A percentile compares a stretch with the other conserved stretches of the same genome.
phyloP scores from a whole-genome alignment of 2,797 vertebrate genomes.

The Carcharodon carcharias region DNA sequence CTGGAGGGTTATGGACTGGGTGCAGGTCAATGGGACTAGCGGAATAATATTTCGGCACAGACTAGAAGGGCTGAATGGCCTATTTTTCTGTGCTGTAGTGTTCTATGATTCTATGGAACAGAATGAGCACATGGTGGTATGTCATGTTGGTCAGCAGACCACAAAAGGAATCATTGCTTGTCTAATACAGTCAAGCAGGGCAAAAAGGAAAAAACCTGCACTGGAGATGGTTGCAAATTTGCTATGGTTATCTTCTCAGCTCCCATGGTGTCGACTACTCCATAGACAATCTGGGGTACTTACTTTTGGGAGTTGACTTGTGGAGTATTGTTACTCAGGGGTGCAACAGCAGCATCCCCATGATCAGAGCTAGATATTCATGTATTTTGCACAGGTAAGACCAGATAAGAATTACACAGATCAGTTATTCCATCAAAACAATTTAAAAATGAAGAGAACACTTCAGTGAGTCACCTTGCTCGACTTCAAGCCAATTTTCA shows the following conservation, averaged over 20 bases:
- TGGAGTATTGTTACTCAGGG: background rate
- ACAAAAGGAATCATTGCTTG: background rate
- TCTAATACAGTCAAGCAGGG: background rate
- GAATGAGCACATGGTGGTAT: background rate
- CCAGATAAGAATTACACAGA: background rate
- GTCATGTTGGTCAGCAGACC: background rate
- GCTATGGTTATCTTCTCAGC: background rate
- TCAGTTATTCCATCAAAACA: background rate
- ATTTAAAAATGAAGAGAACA: background rate
- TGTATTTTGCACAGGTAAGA: background rate
- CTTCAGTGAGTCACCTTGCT: background rate
- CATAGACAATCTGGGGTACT: background rate
- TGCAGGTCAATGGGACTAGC: no score
- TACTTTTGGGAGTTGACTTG: background rate
- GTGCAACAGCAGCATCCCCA: background rate
- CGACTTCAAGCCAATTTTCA: background rate
- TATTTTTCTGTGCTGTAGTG: no score
- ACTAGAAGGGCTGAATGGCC: no score
- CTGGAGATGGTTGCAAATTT: background rate
- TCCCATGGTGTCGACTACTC: background rate
- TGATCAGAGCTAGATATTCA: background rate
- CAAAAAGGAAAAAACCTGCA: background rate
- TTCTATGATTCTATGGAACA: no score
- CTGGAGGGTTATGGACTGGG: no score
- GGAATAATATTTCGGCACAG: no score